These are phyloP conservation scores for Megalonaias nervosa DNA, from an alignment of 1,140 invertebrate species.

Conservation along the genomic window DNA sequence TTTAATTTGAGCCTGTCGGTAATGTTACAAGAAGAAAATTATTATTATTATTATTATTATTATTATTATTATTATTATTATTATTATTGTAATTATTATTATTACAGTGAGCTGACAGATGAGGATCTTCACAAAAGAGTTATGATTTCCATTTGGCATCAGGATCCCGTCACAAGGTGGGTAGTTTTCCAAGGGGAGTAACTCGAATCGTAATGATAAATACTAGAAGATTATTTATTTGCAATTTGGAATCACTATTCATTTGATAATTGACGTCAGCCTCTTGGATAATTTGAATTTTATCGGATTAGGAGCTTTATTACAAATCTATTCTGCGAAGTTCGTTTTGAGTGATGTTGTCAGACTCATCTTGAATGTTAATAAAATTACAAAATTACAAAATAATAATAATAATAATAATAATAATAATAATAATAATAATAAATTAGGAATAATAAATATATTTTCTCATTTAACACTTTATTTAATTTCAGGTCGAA, in stretches of 20 bases:
- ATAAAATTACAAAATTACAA: not conserved
- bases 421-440: slow-evolving; percentile 2
- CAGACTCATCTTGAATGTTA: not conserved
- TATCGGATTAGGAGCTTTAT: not conserved
- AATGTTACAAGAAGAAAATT: no score
- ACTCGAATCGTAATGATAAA: not conserved
- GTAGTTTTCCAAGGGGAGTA: slow-evolving; percentile 6
- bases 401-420: not conserved
- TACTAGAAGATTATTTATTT: not conserved
- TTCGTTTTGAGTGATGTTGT: not conserved
- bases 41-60: no score
- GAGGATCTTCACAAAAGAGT: slow-evolving; percentile 71
- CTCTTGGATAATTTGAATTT: not conserved
- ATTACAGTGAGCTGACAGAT: slow-evolving; percentile 60
- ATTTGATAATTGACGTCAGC: not conserved
- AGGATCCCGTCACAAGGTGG: slow-evolving; percentile 69
- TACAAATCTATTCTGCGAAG: not conserved
- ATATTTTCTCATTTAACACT: not conserved
- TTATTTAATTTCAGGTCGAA: slow-evolving; percentile 1
- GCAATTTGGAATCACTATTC: not conserved
- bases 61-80: no score
- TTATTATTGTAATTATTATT: slow-evolving; percentile 60
- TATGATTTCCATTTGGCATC: slow-evolving; percentile 72
- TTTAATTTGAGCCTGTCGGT: no score
- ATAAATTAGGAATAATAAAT: not conserved